Evolutionary conservation across 2,888 invertebrate species (phyloP).

Genomic region (Chromoteleia sp.): DNA sequence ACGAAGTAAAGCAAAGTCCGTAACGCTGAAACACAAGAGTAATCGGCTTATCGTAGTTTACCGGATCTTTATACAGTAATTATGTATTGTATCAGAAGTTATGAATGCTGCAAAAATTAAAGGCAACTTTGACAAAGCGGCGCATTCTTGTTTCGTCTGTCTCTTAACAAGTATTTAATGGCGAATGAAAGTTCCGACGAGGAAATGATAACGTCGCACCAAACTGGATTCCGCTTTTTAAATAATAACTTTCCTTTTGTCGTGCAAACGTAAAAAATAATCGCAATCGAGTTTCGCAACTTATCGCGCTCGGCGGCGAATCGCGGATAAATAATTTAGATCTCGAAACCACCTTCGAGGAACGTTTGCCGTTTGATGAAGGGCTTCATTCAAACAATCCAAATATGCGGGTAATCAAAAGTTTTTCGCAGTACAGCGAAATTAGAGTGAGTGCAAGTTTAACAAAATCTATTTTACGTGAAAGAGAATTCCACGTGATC

Average conservation of each 20-base stretch:
- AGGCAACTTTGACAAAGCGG: slow-evolving; percentile 31
- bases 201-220: too few relatives aligned
- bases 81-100: slow-evolving; percentile 51
- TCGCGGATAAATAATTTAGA: slow-evolving; percentile 37
- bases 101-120: slow-evolving; percentile 35
- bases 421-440: slow-evolving; percentile 71
- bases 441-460: slow-evolving; percentile 27
- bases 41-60: slow-evolving; percentile 52
- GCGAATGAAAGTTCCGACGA: too few relatives aligned
- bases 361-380: slow-evolving; percentile 14
- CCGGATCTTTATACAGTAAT: slow-evolving; percentile 47
- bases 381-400: slow-evolving; percentile 70
- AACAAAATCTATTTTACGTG: neutral
- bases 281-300: neutral
- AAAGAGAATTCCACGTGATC: neutral
- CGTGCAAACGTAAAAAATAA: too few relatives aligned
- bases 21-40: slow-evolving; percentile 48
- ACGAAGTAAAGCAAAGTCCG: slow-evolving; percentile 38
- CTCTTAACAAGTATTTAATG: neutral
- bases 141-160: slow-evolving; percentile 9
- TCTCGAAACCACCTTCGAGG: slow-evolving; percentile 52
- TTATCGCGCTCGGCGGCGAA: neutral
- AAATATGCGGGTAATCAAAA: slow-evolving; percentile 83
- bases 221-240: too few relatives aligned
- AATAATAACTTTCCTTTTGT: too few relatives aligned